Conservation (phyloP, 2,113 vertebrate genomes). For the Thunnus thynnus region DNA sequence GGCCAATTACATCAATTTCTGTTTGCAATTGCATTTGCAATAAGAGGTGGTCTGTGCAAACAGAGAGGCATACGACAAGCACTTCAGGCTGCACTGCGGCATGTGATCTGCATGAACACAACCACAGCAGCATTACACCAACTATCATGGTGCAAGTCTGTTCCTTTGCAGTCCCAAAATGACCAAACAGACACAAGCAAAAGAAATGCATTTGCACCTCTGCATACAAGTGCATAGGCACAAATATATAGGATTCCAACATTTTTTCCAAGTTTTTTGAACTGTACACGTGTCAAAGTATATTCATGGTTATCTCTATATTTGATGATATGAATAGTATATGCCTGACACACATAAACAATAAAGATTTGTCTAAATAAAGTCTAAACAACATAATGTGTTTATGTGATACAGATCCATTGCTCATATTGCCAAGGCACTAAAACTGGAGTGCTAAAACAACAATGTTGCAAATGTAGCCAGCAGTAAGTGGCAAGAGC, state of each 20-base stretch:
- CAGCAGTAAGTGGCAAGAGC: not conserved
- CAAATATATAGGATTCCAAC: no score
- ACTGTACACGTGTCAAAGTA: no score
- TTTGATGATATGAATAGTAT: no score
- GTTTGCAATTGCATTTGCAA: not conserved
- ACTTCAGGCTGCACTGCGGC: not conserved
- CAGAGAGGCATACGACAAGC: not conserved
- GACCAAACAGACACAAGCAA: not conserved
- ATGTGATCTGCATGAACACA: conserved; percentile 12
- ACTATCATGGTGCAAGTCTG: not conserved
- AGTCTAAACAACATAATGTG: not conserved
- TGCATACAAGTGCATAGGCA: no score
- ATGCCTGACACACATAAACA: no score
- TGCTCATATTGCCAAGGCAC: not conserved
- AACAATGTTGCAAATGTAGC: not conserved
- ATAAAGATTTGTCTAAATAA: no score
- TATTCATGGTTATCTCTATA: no score
- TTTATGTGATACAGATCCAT: not conserved
- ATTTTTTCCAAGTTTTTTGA: no score
- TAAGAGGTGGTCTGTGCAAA: not conserved
- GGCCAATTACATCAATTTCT: conserved; percentile 12
- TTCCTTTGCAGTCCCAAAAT: not conserved
- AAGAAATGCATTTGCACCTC: not conserved
- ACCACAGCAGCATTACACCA: not conserved
- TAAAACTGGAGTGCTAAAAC: conserved; percentile 10